These are phyloP conservation scores for Catajapyx aquilonaris DNA, from an alignment of 1,140 invertebrate species.

Conservation along the genomic window DNA sequence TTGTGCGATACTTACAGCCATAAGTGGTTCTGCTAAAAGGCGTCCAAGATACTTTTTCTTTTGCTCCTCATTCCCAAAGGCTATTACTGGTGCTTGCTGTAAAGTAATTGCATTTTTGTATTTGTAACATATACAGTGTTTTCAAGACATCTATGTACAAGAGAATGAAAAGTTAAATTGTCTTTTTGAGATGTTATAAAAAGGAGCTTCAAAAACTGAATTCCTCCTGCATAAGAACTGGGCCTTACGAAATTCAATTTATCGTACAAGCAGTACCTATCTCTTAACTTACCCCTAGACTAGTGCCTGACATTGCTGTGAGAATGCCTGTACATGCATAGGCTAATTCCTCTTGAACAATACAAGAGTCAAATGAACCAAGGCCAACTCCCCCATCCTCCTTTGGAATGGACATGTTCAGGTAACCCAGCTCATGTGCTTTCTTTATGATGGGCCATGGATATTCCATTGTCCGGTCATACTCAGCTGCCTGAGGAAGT, in stretches of 20 bases:
- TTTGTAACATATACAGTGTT: no score
- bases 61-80: constrained; percentile 67
- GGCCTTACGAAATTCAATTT: no score
- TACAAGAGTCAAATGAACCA: constrained; percentile 24
- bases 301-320: constrained; percentile 32
- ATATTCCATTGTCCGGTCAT: constrained; percentile 79
- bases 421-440: constrained; percentile 68
- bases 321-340: constrained; percentile 41
- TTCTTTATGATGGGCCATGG: constrained; percentile 91
- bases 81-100: constrained; percentile 74
- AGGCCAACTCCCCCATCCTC: constrained; percentile 28
- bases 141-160: no score
- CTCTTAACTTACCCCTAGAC: constrained; percentile 24
- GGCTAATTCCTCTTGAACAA: constrained; percentile 33
- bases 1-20: constrained; percentile 73
- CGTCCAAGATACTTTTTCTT: constrained; percentile 84
- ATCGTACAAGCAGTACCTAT: no score
- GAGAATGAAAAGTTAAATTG: no score
- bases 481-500: constrained; percentile 67
- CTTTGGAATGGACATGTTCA: constrained; percentile 65
- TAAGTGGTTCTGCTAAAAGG: constrained; percentile 60
- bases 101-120: no score
- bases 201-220: no score
- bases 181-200: no score
- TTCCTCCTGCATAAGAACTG: no score